Conservation (phyloP, 2,888 invertebrate species). For the Tenthredo mesomela region DNA sequence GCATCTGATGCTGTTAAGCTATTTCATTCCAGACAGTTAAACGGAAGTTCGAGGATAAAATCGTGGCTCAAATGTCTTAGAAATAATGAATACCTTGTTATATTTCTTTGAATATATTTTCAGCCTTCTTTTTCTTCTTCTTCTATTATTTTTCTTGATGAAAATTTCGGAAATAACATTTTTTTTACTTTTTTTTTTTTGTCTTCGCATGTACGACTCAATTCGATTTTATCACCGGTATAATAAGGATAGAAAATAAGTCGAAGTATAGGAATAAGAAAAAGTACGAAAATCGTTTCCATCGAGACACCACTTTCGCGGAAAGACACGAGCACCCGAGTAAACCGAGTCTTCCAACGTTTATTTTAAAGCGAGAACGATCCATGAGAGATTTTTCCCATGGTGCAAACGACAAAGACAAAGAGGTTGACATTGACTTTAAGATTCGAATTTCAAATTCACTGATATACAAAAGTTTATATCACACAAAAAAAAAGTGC, state of each 20-base stretch:
- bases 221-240: neutral
- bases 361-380: neutral
- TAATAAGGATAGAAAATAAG: neutral
- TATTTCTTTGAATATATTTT: neutral
- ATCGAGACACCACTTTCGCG: neutral
- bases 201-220: neutral
- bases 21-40: neutral
- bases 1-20: neutral
- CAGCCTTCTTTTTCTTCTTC: neutral
- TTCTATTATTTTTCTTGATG: neutral
- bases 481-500: too few species aligned
- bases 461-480: neutral
- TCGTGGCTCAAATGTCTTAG: neutral
- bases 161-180: neutral
- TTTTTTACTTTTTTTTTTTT: neutral
- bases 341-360: neutral
- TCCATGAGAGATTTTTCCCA: neutral
- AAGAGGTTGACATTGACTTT: neutral
- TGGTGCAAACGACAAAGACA: neutral
- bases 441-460: neutral
- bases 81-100: neutral
- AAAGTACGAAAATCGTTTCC: neutral
- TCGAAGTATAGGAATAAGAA: neutral
- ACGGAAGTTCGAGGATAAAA: neutral
- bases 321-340: neutral